Conservation (phyloP, 2,797 vertebrate genomes). For the Rallus crepitans region DNA sequence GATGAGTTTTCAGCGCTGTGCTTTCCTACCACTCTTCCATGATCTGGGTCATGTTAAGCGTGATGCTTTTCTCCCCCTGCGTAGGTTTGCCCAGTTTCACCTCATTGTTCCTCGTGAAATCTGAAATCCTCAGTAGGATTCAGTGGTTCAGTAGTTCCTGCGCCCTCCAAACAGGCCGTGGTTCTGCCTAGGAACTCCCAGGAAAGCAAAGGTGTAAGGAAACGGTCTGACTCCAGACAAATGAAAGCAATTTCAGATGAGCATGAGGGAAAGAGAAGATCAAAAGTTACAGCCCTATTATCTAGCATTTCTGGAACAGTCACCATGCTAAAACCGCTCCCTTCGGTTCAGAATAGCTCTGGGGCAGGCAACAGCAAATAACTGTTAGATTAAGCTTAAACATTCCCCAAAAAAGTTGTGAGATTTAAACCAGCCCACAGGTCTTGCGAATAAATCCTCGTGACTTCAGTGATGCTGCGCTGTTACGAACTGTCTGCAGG, state of each 20-base stretch:
- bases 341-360: background rate
- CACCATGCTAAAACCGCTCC: background rate
- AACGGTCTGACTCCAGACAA: background rate
- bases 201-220: background rate
- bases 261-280: background rate
- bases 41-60: background rate
- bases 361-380: background rate
- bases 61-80: background rate
- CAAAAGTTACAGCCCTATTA: background rate
- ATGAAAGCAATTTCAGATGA: background rate
- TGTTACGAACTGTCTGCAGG: background rate
- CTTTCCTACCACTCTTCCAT: background rate
- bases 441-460: background rate
- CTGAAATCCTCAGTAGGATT: background rate
- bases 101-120: background rate
- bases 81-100: background rate
- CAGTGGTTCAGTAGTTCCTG: background rate
- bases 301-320: background rate
- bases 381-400: background rate
- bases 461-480: background rate
- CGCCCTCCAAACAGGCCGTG: background rate
- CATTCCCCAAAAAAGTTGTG: background rate
- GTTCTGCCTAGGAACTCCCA: background rate
- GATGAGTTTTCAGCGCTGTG: background rate
- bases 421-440: background rate